phyloP scores from a whole-genome alignment of 64 coral and sea anemone species.

The Actinia equina region DNA sequence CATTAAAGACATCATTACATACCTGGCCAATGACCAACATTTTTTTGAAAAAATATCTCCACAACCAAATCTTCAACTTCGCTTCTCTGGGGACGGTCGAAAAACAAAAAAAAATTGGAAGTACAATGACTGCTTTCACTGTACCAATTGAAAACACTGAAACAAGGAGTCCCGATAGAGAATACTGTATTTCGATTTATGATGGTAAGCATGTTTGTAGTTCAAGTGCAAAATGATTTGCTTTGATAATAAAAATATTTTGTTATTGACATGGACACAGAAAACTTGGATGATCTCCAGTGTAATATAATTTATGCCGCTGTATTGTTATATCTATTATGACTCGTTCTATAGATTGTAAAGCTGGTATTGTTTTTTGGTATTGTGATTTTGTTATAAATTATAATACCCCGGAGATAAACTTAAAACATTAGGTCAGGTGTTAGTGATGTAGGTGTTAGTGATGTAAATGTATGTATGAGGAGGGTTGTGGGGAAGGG shows the following conservation, averaged over 20 bases:
- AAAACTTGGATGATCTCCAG: background rate
- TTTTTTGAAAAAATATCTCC: background rate
- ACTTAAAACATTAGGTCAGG: background rate
- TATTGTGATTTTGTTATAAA: background rate
- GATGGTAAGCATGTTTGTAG: constrained; percentile 33
- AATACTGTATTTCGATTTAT: constrained; percentile 44
- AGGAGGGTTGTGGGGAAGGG: background rate
- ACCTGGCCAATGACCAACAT: background rate
- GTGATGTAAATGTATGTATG: background rate
- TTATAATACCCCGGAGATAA: background rate
- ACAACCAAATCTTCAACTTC: background rate
- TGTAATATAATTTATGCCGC: background rate
- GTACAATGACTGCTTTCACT: constrained; percentile 41
- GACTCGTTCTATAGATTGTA: background rate
- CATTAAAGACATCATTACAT: background rate
- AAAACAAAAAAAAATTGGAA: constrained; percentile 51
- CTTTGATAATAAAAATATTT: background rate
- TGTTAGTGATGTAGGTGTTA: background rate
- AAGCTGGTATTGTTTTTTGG: background rate
- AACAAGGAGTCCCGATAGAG: constrained; percentile 4
- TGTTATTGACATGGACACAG: background rate
- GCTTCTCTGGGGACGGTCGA: constrained; percentile 29
- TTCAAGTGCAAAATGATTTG: background rate
- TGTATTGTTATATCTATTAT: background rate
- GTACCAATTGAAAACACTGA: constrained; percentile 12